Evolutionary conservation across 2,797 vertebrate species (phyloP).

Genomic region (Oreochromis mossambicus): DNA sequence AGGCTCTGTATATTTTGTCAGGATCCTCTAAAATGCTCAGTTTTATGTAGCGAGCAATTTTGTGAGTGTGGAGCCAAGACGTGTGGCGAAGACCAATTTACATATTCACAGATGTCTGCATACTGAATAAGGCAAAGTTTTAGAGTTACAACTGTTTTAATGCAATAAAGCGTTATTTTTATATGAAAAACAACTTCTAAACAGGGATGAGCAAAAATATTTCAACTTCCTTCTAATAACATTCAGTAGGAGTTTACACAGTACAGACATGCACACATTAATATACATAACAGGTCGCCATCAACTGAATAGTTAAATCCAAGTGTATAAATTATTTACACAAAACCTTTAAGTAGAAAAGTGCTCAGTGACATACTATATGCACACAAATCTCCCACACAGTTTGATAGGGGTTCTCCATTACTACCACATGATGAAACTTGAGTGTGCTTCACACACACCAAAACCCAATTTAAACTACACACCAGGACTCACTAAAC

Average conservation of each 20-base stretch:
- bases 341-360: neutral
- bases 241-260: neutral
- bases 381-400: neutral
- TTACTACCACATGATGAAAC: neutral
- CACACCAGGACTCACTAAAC: neutral
- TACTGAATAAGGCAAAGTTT: neutral
- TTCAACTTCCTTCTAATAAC: neutral
- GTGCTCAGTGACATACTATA: neutral
- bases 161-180: neutral
- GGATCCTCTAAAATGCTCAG: neutral
- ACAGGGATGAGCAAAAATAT: neutral
- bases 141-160: neutral
- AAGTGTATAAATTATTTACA: neutral
- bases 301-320: neutral
- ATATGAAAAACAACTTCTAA: neutral
- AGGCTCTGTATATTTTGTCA: neutral
- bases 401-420: neutral
- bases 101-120: neutral
- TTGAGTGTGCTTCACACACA: neutral
- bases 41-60: neutral
- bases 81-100: neutral
- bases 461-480: too few relatives aligned
- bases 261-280: neutral
- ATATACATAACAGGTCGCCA: neutral
- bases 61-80: neutral